A percentile compares a stretch with the other conserved stretches of the same genome.
Conservation (phyloP, 2,888 invertebrate species). For the Acrobasis consociella region DNA sequence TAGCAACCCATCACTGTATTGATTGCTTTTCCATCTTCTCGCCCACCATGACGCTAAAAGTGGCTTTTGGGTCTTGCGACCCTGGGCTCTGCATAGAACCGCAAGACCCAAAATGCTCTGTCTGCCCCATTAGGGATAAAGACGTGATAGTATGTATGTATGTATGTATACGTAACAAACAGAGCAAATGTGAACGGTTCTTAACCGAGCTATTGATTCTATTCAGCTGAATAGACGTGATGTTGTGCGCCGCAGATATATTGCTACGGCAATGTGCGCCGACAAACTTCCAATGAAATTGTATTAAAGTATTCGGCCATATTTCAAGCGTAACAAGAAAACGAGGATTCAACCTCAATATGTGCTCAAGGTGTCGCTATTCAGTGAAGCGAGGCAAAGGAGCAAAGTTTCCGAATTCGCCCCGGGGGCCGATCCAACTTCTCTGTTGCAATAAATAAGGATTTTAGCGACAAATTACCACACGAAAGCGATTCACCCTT, state of each 20-base stretch:
- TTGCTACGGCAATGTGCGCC: constrained; percentile 28
- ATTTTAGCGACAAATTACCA: constrained; percentile 82
- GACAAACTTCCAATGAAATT: constrained; percentile 52
- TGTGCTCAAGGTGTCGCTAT: constrained; percentile 77
- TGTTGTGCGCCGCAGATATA: constrained; percentile 40
- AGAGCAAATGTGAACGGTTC: constrained; percentile 32
- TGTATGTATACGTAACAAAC: no score
- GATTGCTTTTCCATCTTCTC: no score
- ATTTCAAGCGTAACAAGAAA: constrained; percentile 74
- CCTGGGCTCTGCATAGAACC: no score
- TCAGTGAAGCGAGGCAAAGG: constrained; percentile 78
- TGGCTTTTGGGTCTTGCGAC: no score
- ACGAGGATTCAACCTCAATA: constrained; percentile 77
- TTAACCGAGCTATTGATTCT: constrained; percentile 44
- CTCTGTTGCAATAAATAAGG: constrained; percentile 80
- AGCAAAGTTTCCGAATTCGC: constrained; percentile 76
- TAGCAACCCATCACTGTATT: no score
- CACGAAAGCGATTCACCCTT: constrained; percentile 75
- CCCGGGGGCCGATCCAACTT: constrained; percentile 78
- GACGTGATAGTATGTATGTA: no score
- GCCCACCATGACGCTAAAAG: no score
- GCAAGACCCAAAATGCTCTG: no score
- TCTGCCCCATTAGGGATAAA: no score
- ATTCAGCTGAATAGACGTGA: constrained; percentile 42
- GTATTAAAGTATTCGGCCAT: constrained; percentile 66